Evolutionary conservation across 2,797 vertebrate species (phyloP).

Genomic region (Agapornis canus): DNA sequence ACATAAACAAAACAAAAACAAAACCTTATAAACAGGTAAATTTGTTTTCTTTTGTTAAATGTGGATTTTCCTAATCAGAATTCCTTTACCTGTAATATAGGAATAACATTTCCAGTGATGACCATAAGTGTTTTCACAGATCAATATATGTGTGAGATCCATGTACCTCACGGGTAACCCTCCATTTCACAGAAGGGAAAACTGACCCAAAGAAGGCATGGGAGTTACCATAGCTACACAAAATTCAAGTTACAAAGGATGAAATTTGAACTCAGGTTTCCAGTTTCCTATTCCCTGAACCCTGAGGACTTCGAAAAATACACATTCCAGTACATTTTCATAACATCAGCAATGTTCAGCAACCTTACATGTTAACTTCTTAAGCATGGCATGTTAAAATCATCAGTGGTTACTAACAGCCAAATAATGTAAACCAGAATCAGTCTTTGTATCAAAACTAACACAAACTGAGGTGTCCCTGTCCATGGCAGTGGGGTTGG

Average conservation of each 20-base stretch:
- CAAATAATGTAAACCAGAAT: neutral
- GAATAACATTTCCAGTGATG: neutral
- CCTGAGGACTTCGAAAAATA: neutral
- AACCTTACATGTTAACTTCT: neutral
- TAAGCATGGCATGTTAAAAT: neutral
- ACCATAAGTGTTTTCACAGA: neutral
- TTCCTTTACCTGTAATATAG: neutral
- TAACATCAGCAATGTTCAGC: neutral
- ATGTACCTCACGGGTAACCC: rapidly evolving
- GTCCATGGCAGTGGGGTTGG: neutral
- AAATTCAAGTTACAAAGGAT: neutral
- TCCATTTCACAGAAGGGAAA: neutral
- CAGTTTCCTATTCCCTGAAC: neutral
- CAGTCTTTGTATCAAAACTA: neutral
- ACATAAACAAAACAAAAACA: rapidly evolving
- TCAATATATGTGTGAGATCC: rapidly evolving
- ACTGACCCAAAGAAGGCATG: neutral
- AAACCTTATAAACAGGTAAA: neutral
- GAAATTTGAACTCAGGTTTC: conserved; percentile 1
- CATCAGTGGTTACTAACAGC: neutral
- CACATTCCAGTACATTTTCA: neutral
- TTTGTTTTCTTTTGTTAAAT: neutral
- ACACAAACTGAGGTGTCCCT: neutral
- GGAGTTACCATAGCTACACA: neutral
- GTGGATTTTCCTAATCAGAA: neutral